Evolutionary conservation across 2,888 invertebrate species (phyloP).

Genomic region (Cephus rjabovi): DNA sequence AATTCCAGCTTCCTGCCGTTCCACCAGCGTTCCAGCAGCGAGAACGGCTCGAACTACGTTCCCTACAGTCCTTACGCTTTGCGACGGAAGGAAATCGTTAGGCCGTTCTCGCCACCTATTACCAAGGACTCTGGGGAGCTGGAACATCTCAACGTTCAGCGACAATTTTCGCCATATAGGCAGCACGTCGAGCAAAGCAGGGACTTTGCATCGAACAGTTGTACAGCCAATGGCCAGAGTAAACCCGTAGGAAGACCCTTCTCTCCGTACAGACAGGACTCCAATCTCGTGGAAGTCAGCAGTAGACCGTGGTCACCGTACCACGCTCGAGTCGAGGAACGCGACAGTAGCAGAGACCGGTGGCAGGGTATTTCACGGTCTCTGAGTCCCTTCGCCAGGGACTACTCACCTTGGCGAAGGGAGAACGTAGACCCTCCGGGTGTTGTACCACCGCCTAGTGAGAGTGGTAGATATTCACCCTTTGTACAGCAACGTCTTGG

Average conservation of each 20-base stretch:
- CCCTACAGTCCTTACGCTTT: slow-evolving; percentile 61
- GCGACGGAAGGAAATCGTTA: slow-evolving; percentile 52
- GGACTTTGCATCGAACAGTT: slow-evolving; percentile 30
- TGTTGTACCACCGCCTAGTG: slow-evolving; percentile 53
- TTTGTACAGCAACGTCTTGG: slow-evolving; percentile 56
- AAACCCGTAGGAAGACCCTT: slow-evolving; percentile 32
- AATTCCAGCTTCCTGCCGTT: slow-evolving; percentile 45
- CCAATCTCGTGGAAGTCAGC: slow-evolving; percentile 39
- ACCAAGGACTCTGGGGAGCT: slow-evolving; percentile 40
- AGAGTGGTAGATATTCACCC: slow-evolving; percentile 55
- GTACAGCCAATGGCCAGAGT: slow-evolving; percentile 39
- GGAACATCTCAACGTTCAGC: slow-evolving; percentile 41
- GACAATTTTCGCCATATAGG: slow-evolving; percentile 56
- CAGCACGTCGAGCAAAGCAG: slow-evolving; percentile 38
- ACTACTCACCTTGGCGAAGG: slow-evolving; percentile 64
- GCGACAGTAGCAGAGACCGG: slow-evolving; percentile 49
- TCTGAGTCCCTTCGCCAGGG: slow-evolving; percentile 60
- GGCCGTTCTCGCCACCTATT: slow-evolving; percentile 55
- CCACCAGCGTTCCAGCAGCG: slow-evolving; percentile 57
- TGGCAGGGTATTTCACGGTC: slow-evolving; percentile 56
- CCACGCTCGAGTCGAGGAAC: slow-evolving; percentile 47
- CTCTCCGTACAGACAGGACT: slow-evolving; percentile 48
- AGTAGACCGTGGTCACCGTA: slow-evolving; percentile 54
- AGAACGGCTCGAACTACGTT: slow-evolving; percentile 56
- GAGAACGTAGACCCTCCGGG: slow-evolving; percentile 64